phyloP scores from a whole-genome alignment of 2,113 vertebrate genomes.

The Athene noctua region DNA sequence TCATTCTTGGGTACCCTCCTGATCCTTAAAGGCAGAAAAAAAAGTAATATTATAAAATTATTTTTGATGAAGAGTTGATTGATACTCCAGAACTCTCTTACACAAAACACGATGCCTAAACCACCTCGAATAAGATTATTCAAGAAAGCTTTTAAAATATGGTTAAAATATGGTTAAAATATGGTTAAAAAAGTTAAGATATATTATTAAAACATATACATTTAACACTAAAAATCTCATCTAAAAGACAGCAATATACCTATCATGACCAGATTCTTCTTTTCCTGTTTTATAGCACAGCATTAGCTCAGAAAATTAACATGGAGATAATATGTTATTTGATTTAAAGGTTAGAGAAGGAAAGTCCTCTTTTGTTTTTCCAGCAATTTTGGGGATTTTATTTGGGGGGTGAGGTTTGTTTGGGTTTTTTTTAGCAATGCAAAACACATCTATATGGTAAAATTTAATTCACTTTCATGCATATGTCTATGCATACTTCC shows the following conservation, averaged over 20 bases:
- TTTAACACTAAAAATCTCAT: not conserved
- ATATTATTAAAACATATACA: not conserved
- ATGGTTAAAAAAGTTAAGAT: not conserved
- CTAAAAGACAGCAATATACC: not conserved
- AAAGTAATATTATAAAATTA: not conserved
- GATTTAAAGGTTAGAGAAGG: not conserved
- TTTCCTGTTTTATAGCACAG: slow-evolving; percentile 2
- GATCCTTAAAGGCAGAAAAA: slow-evolving; percentile 4
- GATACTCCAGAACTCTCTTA: not conserved
- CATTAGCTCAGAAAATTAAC: slow-evolving; percentile 21
- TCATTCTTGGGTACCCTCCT: not conserved
- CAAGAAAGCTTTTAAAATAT: not conserved
- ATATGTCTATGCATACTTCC: not conserved
- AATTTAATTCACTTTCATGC: not conserved
- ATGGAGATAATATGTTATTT: not conserved
- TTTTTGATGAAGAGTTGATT: not conserved
- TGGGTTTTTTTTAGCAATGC: not conserved
- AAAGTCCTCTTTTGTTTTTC: not conserved
- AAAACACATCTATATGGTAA: not conserved
- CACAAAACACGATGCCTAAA: not conserved
- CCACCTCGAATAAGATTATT: not conserved
- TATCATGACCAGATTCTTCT: not conserved
- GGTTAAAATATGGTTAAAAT: not conserved
- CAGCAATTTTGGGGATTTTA: not conserved
- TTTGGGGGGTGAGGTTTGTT: not conserved